A percentile compares a stretch with the other conserved stretches of the same genome.
phyloP scores from a whole-genome alignment of 2,888 invertebrate species.

The Lycaena phlaeas region DNA sequence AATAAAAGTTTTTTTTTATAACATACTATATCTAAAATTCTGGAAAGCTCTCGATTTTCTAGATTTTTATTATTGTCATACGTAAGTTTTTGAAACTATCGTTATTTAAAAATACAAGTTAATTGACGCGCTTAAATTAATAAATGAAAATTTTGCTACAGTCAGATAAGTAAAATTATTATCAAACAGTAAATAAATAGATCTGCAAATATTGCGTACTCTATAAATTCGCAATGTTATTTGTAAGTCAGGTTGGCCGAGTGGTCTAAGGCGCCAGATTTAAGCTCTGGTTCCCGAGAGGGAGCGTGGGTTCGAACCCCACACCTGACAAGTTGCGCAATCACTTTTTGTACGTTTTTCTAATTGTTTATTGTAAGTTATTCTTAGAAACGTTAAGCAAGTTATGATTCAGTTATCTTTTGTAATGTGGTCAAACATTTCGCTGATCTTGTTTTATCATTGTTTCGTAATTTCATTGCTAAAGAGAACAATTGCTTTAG shows the following conservation, averaged over 20 bases:
- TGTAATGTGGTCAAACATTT: constrained; percentile 12
- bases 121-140: no score
- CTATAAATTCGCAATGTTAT: neutral
- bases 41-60: no score
- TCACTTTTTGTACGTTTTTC: neutral
- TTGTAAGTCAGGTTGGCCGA: constrained; percentile 83
- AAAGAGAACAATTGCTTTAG: constrained; percentile 5
- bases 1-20: no score
- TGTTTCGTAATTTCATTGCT: constrained; percentile 14
- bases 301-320: constrained; percentile 90
- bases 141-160: no score
- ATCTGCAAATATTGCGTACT: no score
- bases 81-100: no score
- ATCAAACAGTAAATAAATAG: no score
- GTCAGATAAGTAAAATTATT: no score
- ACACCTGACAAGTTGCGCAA: constrained; percentile 74
- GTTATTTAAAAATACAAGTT: no score
- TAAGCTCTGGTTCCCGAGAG: constrained; percentile 86
- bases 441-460: constrained; percentile 14
- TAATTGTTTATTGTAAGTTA: constrained; percentile 6
- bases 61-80: no score
- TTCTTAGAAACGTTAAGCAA: constrained; percentile 6
- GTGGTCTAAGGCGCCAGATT: constrained; percentile 89
- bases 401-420: constrained; percentile 13
- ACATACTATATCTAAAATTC: no score